Conservation (phyloP, 2,113 vertebrate genomes). For the Dascyllus trimaculatus region DNA sequence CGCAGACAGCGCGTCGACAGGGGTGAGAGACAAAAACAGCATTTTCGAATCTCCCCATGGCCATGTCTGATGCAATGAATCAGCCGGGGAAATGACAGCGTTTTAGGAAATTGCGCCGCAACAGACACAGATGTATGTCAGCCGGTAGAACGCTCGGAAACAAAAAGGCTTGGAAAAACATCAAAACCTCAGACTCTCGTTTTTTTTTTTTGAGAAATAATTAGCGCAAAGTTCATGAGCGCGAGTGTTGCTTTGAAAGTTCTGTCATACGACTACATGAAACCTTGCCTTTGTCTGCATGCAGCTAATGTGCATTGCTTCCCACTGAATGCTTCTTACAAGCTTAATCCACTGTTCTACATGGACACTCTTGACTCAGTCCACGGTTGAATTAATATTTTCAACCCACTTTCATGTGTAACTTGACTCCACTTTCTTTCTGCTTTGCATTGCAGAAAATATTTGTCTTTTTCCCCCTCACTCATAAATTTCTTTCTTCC, state of each 20-base stretch:
- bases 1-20: constrained; percentile 67
- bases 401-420: constrained; percentile 73
- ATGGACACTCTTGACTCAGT: constrained; percentile 13
- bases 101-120: constrained; percentile 48
- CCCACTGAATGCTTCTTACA: constrained; percentile 1
- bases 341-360: constrained; percentile 29
- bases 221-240: background rate
- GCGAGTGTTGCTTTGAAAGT: background rate
- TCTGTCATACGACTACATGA: background rate
- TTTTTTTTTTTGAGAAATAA: constrained; percentile 7
- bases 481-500: constrained; percentile 89
- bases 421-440: constrained; percentile 86
- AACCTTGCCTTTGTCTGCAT: constrained; percentile 3
- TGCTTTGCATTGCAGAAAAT: constrained; percentile 95
- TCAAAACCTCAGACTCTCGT: constrained; percentile 15
- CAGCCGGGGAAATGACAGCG: constrained; percentile 42
- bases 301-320: background rate
- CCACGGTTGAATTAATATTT: constrained; percentile 73
- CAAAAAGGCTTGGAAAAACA: constrained; percentile 1
- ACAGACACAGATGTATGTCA: constrained; percentile 27
- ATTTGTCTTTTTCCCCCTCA: constrained; percentile 89
- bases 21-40: constrained; percentile 49
- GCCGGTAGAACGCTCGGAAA: constrained; percentile 9
- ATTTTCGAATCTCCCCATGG: constrained; percentile 46
- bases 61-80: constrained; percentile 53